A percentile compares a stretch with the other conserved stretches of the same genome.
phyloP scores from a whole-genome alignment of 1,140 invertebrate species.

The Ceratoteleas bidentatus region DNA sequence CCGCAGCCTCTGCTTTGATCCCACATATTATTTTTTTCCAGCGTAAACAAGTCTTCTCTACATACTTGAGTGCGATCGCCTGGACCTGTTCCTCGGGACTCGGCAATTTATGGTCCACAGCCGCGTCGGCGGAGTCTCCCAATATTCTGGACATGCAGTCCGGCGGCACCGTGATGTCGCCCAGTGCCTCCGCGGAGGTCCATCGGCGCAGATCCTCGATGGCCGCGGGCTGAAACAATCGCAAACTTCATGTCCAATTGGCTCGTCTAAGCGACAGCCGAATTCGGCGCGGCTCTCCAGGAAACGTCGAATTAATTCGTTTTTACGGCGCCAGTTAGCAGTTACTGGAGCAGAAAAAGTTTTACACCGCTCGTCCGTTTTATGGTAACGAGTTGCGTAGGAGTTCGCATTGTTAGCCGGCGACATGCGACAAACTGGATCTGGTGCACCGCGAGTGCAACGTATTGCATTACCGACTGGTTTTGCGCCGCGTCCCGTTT shows the following conservation, averaged over 20 bases:
- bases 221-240: constrained; percentile 89
- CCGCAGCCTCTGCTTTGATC: too few species aligned
- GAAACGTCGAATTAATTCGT: constrained; percentile 49
- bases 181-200: constrained; percentile 91
- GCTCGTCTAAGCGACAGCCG: too few species aligned
- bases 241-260: too few species aligned
- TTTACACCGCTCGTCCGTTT: constrained; percentile 66
- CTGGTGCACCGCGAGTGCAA: constrained; percentile 71
- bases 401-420: constrained; percentile 72
- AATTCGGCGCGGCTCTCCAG: too few species aligned
- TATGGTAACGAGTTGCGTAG: constrained; percentile 68
- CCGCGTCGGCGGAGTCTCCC: constrained; percentile 83
- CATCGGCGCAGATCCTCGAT: constrained; percentile 90
- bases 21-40: too few species aligned
- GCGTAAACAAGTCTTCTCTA: neutral
- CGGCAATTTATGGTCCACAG: constrained; percentile 89
- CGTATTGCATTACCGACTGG: constrained; percentile 74
- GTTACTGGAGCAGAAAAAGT: constrained; percentile 71
- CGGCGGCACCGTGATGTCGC: constrained; percentile 89
- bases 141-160: constrained; percentile 85
- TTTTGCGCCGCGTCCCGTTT: constrained; percentile 50
- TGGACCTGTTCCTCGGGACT: constrained; percentile 91
- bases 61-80: constrained; percentile 89
- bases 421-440: constrained; percentile 73
- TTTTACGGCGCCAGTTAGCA: constrained; percentile 53